These are phyloP conservation scores for Lepidotrigona ventralis DNA, from an alignment of 1,140 invertebrate species.

Conservation along the genomic window DNA sequence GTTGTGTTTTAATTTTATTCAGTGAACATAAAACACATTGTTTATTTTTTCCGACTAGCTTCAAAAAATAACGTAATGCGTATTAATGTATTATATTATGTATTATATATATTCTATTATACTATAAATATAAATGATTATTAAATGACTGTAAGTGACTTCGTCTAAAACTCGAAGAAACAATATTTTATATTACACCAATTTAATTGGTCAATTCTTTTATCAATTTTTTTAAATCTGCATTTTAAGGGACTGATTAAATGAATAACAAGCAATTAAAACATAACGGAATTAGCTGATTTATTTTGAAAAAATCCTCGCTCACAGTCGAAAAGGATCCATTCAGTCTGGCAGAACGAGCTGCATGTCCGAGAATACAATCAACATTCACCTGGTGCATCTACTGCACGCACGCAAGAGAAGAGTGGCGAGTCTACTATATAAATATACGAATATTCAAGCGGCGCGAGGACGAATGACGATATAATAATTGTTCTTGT, in stretches of 20 bases:
- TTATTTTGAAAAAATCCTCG: slow-evolving; percentile 59
- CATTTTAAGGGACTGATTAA: not conserved
- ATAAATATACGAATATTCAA: slow-evolving; percentile 51
- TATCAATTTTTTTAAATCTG: not conserved
- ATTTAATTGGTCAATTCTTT: no score
- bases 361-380: slow-evolving; percentile 21
- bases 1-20: no score
- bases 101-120: no score
- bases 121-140: no score
- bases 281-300: slow-evolving; percentile 64
- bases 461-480: slow-evolving; percentile 35
- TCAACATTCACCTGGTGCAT: slow-evolving; percentile 26
- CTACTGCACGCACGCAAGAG: not conserved
- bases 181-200: no score
- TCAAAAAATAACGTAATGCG: no score
- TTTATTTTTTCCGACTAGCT: no score
- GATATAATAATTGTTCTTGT: slow-evolving; percentile 37
- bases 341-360: slow-evolving; percentile 50
- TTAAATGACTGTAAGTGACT: no score
- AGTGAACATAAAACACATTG: no score
- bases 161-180: no score
- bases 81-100: no score
- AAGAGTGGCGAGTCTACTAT: slow-evolving; percentile 36
- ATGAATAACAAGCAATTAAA: slow-evolving; percentile 36
- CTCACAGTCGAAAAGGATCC: slow-evolving; percentile 49